phyloP scores from a whole-genome alignment of 1,140 invertebrate species.

The Calephelis virginiensis region DNA sequence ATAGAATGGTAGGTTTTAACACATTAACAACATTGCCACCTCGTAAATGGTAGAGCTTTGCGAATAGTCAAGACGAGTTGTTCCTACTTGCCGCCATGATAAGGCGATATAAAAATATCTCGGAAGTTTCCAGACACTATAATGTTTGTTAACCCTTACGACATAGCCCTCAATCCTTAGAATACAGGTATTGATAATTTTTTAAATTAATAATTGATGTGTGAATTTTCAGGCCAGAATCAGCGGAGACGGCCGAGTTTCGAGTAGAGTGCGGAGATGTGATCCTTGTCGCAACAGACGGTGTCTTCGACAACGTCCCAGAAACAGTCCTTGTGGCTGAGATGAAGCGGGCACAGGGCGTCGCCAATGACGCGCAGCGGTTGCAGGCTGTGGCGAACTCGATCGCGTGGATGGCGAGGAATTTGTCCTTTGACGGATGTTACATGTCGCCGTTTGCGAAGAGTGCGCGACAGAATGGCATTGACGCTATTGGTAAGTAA shows the following conservation, averaged over 20 bases:
- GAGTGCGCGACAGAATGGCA: conserved; percentile 94
- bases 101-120: no score
- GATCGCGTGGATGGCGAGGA: conserved; percentile 95
- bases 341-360: conserved; percentile 80
- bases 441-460: conserved; percentile 97
- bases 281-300: conserved; percentile 97
- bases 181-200: no score
- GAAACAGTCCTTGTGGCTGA: conserved; percentile 92
- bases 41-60: no score
- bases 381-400: conserved; percentile 95
- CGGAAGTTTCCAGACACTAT: no score
- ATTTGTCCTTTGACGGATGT: conserved; percentile 94
- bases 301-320: conserved; percentile 98
- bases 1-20: no score
- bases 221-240: conserved; percentile 85
- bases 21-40: no score
- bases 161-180: no score
- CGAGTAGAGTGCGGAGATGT: conserved; percentile 96
- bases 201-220: no score
- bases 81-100: no score
- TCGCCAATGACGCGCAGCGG: conserved; percentile 81
- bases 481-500: conserved; percentile 90
- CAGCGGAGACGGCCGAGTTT: conserved; percentile 94
- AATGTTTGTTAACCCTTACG: no score
- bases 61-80: no score